Conservation (phyloP, 2,888 invertebrate genomes). For the Campopleginae sp. region DNA sequence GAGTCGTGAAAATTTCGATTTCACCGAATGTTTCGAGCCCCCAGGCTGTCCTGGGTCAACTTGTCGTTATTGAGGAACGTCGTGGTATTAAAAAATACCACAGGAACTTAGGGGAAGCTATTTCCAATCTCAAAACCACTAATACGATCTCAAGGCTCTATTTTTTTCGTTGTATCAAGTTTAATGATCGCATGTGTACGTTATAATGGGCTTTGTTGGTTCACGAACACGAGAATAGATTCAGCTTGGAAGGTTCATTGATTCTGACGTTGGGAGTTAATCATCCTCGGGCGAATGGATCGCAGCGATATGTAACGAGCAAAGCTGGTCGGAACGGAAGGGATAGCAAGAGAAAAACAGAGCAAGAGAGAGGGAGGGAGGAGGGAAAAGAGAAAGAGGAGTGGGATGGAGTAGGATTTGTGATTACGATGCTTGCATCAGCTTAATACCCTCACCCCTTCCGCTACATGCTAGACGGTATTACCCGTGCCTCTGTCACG, state of each 20-base stretch:
- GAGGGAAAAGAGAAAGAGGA: background rate
- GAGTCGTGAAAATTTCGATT: too few relatives aligned
- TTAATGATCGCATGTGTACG: constrained; percentile 9
- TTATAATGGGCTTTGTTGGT: background rate
- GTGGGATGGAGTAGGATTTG: constrained; percentile 31
- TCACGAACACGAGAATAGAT: constrained; percentile 13
- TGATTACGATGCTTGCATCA: constrained; percentile 58
- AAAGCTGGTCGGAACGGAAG: constrained; percentile 11
- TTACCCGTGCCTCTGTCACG: constrained; percentile 37
- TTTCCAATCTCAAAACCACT: background rate
- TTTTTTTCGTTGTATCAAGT: constrained; percentile 17
- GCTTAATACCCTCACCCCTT: constrained; percentile 44
- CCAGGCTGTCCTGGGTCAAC: background rate
- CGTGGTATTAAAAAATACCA: background rate
- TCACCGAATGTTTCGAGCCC: background rate
- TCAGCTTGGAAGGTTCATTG: constrained; percentile 39
- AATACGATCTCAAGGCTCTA: constrained; percentile 6
- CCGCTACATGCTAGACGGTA: constrained; percentile 26
- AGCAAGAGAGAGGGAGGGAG: constrained; percentile 12
- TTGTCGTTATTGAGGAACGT: background rate
- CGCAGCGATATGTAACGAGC: constrained; percentile 20
- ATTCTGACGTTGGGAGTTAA: constrained; percentile 57
- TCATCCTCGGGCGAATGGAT: constrained; percentile 45
- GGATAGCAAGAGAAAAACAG: background rate
- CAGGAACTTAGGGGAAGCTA: background rate